A percentile compares a stretch with the other conserved stretches of the same genome.
These are phyloP conservation scores for Steinernema feltiae DNA, from an alignment of 1,140 invertebrate species.

Conservation along the genomic window DNA sequence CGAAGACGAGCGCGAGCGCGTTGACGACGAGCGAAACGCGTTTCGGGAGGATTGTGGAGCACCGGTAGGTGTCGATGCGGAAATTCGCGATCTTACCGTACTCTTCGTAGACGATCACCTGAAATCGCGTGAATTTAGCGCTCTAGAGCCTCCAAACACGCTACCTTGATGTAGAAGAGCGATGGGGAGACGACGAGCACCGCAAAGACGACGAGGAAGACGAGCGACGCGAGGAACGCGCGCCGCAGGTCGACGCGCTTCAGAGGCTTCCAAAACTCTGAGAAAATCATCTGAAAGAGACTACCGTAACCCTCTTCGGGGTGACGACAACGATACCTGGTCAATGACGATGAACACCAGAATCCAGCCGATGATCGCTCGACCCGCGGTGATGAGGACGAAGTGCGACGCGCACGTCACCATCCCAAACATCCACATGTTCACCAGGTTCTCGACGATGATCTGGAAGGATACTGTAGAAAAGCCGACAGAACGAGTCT, in stretches of 20 bases:
- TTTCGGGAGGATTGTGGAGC: not conserved
- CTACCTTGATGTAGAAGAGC: not conserved
- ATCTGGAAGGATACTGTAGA: not conserved
- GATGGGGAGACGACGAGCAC: not conserved
- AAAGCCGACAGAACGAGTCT: not conserved
- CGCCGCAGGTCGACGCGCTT: not conserved
- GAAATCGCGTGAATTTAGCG: not conserved
- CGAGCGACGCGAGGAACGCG: not conserved
- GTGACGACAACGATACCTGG: not conserved
- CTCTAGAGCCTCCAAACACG: not conserved
- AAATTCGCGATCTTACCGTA: not conserved
- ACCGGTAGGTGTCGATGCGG: not conserved
- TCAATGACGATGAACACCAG: not conserved
- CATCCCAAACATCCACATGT: constrained; percentile 9
- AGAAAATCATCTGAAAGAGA: not conserved
- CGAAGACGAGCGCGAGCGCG: not conserved
- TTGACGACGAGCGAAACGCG: not conserved
- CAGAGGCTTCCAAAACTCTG: not conserved
- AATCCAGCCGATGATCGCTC: not conserved
- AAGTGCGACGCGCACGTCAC: constrained; percentile 4
- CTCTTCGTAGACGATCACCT: constrained; percentile 8
- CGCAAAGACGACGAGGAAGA: not conserved
- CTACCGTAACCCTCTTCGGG: not conserved
- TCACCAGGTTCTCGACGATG: constrained; percentile 4
- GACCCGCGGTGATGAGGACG: not conserved